phyloP scores from a whole-genome alignment of 37 sponge, comb jelly and placozoan species.

The Crambe crambe region DNA sequence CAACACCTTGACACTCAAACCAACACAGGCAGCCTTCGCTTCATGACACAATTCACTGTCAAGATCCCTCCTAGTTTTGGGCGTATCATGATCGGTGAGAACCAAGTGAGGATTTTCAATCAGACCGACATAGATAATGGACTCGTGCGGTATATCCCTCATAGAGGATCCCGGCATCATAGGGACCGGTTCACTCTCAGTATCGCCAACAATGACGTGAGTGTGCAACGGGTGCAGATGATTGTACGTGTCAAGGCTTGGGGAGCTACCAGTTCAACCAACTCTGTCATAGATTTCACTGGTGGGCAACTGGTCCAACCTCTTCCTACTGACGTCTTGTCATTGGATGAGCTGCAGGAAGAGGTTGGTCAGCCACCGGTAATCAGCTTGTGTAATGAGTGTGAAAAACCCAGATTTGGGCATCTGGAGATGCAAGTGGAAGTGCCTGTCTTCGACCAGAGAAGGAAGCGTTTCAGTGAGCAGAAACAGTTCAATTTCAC shows the following conservation, averaged over 20 bases:
- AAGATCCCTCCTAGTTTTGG: neutral
- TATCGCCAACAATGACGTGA: conserved; percentile 3
- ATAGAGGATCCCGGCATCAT: neutral
- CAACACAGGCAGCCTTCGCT: conserved; percentile 32
- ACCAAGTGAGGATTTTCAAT: conserved; percentile 1
- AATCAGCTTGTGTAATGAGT: conserved; percentile 16
- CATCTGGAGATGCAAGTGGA: conserved; percentile 6
- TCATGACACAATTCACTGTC: conserved; percentile 30
- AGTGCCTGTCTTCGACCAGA: neutral
- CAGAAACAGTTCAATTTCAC: neutral
- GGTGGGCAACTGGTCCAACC: neutral
- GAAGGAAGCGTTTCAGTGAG: neutral
- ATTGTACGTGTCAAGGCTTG: neutral
- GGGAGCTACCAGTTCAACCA: conserved; percentile 11
- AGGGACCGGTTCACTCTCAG: conserved; percentile 19
- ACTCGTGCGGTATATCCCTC: conserved; percentile 29
- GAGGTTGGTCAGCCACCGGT: neutral
- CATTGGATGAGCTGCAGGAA: neutral
- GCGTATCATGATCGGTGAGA: neutral
- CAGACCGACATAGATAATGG: conserved; percentile 13
- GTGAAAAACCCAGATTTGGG: conserved; percentile 16
- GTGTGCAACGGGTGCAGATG: neutral
- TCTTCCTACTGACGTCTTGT: conserved; percentile 26
- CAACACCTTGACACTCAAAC: conserved; percentile 31
- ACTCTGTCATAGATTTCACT: neutral